Percentiles rank a stretch among this genome's conserved stretches.
phyloP scores from a whole-genome alignment of 1,140 invertebrate species.

The roundworm (Caenorhabditis elegans) region DNA sequence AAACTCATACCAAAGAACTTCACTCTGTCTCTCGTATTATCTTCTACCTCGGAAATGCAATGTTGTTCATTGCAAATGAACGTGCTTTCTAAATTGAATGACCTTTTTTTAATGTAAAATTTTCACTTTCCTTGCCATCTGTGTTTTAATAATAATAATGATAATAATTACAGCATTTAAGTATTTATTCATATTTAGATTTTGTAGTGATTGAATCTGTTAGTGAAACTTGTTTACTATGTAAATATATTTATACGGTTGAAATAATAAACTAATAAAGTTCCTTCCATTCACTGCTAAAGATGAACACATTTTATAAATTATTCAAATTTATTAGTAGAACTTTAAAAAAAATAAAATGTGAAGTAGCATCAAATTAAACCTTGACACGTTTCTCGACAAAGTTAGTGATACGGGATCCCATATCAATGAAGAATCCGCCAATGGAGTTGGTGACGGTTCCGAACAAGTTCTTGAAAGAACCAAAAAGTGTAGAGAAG shows the following conservation, averaged over 20 bases:
- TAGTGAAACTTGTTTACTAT: neutral
- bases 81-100: neutral
- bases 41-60: neutral
- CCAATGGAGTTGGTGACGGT: neutral
- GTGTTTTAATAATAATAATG: neutral
- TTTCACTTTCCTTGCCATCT: constrained; percentile 27
- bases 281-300: no score
- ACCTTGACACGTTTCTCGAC: neutral
- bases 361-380: no score
- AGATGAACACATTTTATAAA: no score
- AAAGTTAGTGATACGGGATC: constrained; percentile 5
- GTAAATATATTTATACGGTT: neutral
- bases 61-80: constrained; percentile 11
- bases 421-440: neutral
- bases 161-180: neutral
- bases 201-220: no score
- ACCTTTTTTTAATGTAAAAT: neutral
- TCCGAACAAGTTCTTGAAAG: neutral
- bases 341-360: neutral
- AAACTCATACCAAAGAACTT: neutral
- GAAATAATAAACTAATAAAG: neutral
- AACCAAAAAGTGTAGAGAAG: neutral
- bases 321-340: no score
- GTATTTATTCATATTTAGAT: no score
- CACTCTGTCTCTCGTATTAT: constrained; percentile 6